Base-by-base conservation (phyloP, 1,140 invertebrate species). In the Heliconius eleuchia region DNA sequence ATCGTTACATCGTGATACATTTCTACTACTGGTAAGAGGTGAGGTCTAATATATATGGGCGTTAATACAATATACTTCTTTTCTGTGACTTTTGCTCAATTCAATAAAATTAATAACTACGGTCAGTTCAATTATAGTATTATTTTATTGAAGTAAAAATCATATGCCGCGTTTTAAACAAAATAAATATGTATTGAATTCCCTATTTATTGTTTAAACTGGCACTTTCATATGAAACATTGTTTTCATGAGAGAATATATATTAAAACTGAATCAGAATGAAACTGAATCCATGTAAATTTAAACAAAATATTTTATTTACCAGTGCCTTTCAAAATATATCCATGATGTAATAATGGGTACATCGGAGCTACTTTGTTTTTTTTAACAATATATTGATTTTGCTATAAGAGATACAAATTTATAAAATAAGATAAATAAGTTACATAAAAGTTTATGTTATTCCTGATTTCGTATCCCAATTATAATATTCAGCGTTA, bases 231-330 rank as follows among this genome's bases (percentile, higher is more conserved):
- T 66, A 66, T 13, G 1, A 30, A 66, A 66, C 60, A 66, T 66
- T 66, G 60, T 66, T 66, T 27, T 1, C 11, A 30, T 30, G 7
- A 66, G 27, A 13, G 11, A 66, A 66, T 66, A 66, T 66, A 19
- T 57, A 57, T n/a, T 57, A 23, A 57, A n/a, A 30, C 13, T 46
- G 42, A 46, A 46, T 46, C 42, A 46, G 11, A 66, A 66, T 66
- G 60, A 16, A 66, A 66, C n/a, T 66, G 60, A 30, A 66, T 6
- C 60, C 27, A 30, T 27, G 23, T 30, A 66, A 66, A 66, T 66
- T 66, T 27, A 66, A 66, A n/a, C 27, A 66, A 66, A 66, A 66
- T 66, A 30, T 66, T 23, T 66, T 66, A 66, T 66, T 30, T 30
- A 9, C 60, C 27, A 57, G n/a, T 57, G n/a, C 55, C 4, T 4